phyloP scores from a whole-genome alignment of 2,797 vertebrate species.

The Arnoldichthys spilopterus region DNA sequence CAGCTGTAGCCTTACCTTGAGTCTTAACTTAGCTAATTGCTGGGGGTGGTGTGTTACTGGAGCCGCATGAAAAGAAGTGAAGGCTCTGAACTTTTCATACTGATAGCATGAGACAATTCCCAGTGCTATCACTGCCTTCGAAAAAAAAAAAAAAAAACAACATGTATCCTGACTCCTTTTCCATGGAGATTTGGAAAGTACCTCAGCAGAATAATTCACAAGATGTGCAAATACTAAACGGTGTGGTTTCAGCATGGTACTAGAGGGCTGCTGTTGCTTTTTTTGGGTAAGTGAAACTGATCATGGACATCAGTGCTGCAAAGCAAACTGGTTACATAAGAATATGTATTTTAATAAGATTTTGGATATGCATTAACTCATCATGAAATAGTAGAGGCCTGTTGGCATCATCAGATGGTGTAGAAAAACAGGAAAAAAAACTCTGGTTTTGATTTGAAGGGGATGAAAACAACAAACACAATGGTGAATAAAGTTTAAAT shows the following conservation, averaged over 20 bases:
- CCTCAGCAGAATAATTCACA: constrained; percentile 18
- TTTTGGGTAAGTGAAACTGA: background rate
- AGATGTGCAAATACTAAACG: background rate
- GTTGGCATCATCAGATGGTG: too few species aligned
- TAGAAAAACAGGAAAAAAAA: too few species aligned
- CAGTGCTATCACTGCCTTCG: constrained; percentile 5
- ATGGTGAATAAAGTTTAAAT: background rate
- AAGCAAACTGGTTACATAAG: too few species aligned
- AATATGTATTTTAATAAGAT: too few species aligned
- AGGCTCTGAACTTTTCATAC: constrained; percentile 46
- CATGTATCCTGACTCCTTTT: constrained; percentile 1
- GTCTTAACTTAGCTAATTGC: constrained; percentile 42
- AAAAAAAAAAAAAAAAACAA: background rate
- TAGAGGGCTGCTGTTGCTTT: background rate
- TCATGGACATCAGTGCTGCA: background rate
- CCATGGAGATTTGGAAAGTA: constrained; percentile 37
- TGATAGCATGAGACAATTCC: constrained; percentile 30
- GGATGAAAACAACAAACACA: background rate
- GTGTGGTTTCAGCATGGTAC: background rate
- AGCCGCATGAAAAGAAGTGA: constrained; percentile 38
- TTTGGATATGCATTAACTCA: too few species aligned
- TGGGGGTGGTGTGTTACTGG: constrained; percentile 39
- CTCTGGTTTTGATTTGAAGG: background rate
- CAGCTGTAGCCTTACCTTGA: constrained; percentile 20
- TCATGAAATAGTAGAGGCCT: too few species aligned